Percentiles rank a stretch among this genome's conserved stretches.
These are phyloP conservation scores for Telmatherina bonti DNA, from an alignment of 2,797 vertebrate species.

Conservation along the genomic window DNA sequence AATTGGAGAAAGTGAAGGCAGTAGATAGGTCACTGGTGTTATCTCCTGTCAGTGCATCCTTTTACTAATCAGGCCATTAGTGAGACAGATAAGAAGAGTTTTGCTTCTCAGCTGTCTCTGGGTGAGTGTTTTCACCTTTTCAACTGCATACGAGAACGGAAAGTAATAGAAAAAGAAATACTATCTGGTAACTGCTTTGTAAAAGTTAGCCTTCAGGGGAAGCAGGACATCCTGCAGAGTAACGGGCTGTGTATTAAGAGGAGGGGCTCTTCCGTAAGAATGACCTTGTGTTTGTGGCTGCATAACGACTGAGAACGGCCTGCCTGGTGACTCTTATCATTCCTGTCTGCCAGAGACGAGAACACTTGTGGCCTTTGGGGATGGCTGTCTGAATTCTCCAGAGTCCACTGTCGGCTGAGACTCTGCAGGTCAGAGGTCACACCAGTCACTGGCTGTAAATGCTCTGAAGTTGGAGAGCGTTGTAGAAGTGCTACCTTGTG, in stretches of 20 bases:
- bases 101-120: neutral
- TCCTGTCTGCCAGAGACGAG: conserved; percentile 68
- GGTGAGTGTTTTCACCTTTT: conserved; percentile 30
- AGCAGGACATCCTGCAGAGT: neutral
- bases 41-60: conserved; percentile 33
- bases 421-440: conserved; percentile 56
- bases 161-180: neutral
- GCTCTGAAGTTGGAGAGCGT: neutral
- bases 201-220: conserved; percentile 2
- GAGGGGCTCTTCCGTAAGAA: neutral
- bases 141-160: neutral
- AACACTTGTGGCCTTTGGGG: conserved; percentile 65
- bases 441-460: conserved; percentile 27
- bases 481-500: conserved; percentile 5
- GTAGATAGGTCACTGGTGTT: conserved; percentile 28
- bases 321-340: conserved; percentile 69
- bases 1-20: conserved; percentile 18
- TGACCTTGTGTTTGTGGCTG: conserved; percentile 67
- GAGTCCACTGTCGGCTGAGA: conserved; percentile 58
- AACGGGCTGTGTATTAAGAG: conserved; percentile 1
- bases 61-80: conserved; percentile 52
- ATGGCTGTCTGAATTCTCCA: conserved; percentile 69
- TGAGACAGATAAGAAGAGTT: conserved; percentile 40
- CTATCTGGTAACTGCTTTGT: neutral
- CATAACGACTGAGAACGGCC: conserved; percentile 58